A percentile compares a stretch with the other conserved stretches of the same genome.
Conservation (phyloP, 2,888 invertebrate species). For the Hyalella azteca region DNA sequence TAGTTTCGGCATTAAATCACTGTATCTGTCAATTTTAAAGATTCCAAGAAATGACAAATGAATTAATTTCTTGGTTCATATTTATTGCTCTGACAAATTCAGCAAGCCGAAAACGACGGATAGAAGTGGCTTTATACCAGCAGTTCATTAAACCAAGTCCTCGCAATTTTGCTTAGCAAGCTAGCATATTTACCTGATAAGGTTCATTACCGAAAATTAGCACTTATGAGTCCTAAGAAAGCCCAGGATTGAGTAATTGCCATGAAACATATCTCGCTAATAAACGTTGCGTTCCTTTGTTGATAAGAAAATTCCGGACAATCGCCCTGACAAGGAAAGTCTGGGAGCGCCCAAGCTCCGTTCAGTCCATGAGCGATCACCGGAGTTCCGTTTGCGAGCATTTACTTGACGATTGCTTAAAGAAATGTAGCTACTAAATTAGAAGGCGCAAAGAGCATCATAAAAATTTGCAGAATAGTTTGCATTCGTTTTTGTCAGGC, state of each 20-base stretch:
- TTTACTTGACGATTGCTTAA: neutral
- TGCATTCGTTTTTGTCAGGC: too few species aligned
- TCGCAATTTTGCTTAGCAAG: too few species aligned
- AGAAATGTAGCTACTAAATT: neutral
- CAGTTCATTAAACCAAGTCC: too few species aligned
- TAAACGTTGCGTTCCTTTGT: constrained; percentile 17
- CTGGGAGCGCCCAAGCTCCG: neutral
- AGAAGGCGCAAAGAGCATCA: too few species aligned
- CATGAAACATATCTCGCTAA: constrained; percentile 3
- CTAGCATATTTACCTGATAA: constrained; percentile 4
- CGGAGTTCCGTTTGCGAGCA: neutral
- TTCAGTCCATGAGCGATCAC: neutral
- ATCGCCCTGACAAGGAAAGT: neutral
- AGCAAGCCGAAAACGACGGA: too few species aligned
- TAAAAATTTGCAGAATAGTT: too few species aligned
- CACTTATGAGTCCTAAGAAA: constrained; percentile 11
- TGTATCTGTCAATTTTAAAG: too few species aligned
- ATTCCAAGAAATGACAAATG: too few species aligned
- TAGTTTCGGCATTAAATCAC: too few species aligned
- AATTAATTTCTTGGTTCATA: too few species aligned
- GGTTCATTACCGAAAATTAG: constrained; percentile 27
- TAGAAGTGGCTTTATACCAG: too few species aligned
- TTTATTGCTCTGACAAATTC: too few species aligned
- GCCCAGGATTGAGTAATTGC: constrained; percentile 24
- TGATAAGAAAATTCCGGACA: neutral